Percentiles rank a stretch among this genome's conserved stretches.
These are phyloP conservation scores for Caenorhabditis becei DNA, from an alignment of 2,888 invertebrate species.

Conservation along the genomic window DNA sequence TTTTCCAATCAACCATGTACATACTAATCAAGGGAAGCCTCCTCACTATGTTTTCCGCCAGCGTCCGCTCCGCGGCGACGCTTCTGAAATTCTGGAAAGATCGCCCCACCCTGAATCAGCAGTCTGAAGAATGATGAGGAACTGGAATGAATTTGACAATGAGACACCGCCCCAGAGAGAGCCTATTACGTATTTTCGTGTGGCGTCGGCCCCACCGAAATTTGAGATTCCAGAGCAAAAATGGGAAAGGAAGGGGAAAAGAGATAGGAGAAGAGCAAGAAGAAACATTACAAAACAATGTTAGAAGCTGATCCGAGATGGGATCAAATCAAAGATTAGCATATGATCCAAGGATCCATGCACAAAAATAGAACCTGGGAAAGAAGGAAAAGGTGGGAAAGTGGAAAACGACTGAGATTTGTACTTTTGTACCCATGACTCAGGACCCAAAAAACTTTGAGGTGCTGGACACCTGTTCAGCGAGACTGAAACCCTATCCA, in stretches of 20 bases:
- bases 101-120: conserved; percentile 11
- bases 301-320: conserved; percentile 2
- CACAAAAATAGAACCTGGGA: background rate
- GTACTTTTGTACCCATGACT: background rate
- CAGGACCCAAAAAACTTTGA: too few relatives aligned
- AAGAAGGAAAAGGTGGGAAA: too few relatives aligned
- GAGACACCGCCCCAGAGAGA: background rate
- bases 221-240: conserved; percentile 38
- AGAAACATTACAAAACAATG: conserved; percentile 41
- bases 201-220: conserved; percentile 26
- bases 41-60: conserved; percentile 10
- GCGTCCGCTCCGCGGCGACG: background rate
- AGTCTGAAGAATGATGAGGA: background rate
- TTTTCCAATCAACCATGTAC: conserved; percentile 46
- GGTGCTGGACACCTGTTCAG: background rate
- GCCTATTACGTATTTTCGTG: conserved; percentile 56
- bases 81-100: conserved; percentile 17
- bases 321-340: conserved; percentile 15
- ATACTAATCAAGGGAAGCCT: conserved; percentile 39
- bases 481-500: background rate
- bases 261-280: conserved; percentile 8
- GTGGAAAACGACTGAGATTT: background rate
- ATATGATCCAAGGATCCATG: background rate
- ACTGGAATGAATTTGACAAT: conserved; percentile 19
- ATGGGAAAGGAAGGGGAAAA: conserved; percentile 27